Conservation (phyloP, 1,140 invertebrate genomes). For the Leptinotarsa lineolata region DNA sequence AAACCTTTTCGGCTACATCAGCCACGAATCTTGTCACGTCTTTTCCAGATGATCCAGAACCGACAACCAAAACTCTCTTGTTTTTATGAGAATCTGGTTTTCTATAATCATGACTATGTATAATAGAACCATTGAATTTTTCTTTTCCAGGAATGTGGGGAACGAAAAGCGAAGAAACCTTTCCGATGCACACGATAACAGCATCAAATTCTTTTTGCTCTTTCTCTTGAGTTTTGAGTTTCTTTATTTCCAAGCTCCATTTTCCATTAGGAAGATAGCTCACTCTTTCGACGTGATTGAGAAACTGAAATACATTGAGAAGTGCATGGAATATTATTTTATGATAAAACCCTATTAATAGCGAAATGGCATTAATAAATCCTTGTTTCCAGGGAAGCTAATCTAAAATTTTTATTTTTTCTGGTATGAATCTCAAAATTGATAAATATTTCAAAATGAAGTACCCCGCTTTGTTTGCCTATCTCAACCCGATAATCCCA, state of each 20-base stretch:
- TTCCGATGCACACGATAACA: constrained; percentile 72
- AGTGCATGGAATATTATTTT: no score
- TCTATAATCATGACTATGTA: constrained; percentile 76
- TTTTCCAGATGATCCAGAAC: constrained; percentile 68
- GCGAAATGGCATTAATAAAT: no score
- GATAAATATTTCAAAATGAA: no score
- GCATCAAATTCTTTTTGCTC: constrained; percentile 60
- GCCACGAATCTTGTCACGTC: constrained; percentile 61
- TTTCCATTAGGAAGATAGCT: constrained; percentile 39
- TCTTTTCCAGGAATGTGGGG: constrained; percentile 64
- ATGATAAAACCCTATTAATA: no score
- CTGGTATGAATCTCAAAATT: no score
- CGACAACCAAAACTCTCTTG: constrained; percentile 68
- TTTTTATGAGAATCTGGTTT: constrained; percentile 60
- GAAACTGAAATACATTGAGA: constrained; percentile 37
- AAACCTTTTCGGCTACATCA: constrained; percentile 40
- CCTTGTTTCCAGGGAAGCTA: no score
- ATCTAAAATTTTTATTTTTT: no score
- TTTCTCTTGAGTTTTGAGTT: constrained; percentile 53
- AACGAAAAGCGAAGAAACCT: constrained; percentile 67
- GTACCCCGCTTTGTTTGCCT: no score
- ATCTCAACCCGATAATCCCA: no score
- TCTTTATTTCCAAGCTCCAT: constrained; percentile 56
- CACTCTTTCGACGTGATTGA: constrained; percentile 50
- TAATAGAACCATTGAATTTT: constrained; percentile 61